Percentiles rank a stretch among this genome's conserved stretches.
Evolutionary conservation across 2,797 vertebrate species (phyloP).

Genomic region (Aplochiton taeniatus): DNA sequence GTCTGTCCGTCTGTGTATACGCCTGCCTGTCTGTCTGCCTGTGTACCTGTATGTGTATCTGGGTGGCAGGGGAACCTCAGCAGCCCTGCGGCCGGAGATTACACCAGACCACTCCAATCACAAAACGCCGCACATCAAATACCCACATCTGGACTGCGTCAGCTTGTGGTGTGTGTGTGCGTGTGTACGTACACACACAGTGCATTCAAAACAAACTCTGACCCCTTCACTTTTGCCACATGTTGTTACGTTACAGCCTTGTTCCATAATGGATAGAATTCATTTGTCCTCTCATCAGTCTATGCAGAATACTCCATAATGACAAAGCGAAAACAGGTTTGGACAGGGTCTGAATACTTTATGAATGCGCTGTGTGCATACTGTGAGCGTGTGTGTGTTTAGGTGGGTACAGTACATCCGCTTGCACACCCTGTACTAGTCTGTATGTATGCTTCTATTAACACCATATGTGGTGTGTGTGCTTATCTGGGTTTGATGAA

Average conservation of each 20-base stretch:
- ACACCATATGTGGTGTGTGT: slow-evolving; percentile 19
- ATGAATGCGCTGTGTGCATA: slow-evolving; percentile 14
- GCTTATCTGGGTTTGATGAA: slow-evolving; percentile 30
- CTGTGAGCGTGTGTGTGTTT: slow-evolving; percentile 28
- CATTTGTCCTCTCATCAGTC: too few relatives aligned
- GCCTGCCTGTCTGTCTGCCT: not conserved
- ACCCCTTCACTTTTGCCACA: too few relatives aligned
- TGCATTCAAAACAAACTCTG: too few relatives aligned
- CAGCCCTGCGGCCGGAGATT: slow-evolving; percentile 26
- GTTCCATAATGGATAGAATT: too few relatives aligned
- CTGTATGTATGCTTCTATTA: slow-evolving; percentile 11
- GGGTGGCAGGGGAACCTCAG: slow-evolving; percentile 23
- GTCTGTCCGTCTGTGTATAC: not conserved
- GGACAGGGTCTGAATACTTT: too few relatives aligned
- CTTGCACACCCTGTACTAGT: slow-evolving; percentile 19
- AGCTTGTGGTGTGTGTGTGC: slow-evolving; percentile 18
- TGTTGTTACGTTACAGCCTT: too few relatives aligned
- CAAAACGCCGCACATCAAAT: slow-evolving; percentile 46
- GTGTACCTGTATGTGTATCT: not conserved
- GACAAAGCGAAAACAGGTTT: too few relatives aligned
- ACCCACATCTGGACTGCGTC: slow-evolving; percentile 62
- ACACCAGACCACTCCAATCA: slow-evolving; percentile 29
- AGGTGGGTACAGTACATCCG: slow-evolving; percentile 19
- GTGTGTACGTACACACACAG: slow-evolving; percentile 8
- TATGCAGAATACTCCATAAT: too few relatives aligned